Base-by-base conservation (phyloP, 2,113 vertebrate genomes). In the Cavia aperea region DNA sequence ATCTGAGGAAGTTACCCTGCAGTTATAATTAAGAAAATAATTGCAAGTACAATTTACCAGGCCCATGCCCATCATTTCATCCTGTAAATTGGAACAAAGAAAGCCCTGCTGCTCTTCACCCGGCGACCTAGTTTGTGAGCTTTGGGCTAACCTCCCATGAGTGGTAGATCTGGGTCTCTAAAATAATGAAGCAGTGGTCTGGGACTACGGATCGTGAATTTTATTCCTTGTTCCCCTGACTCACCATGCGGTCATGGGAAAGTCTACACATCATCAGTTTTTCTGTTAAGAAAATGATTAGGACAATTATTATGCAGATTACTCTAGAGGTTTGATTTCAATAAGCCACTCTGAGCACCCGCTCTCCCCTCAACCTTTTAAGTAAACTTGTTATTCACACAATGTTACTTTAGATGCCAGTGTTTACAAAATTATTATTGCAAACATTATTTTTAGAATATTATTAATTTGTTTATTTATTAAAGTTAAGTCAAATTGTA, bases 11-110 rank as follows among this genome's bases (percentile, higher is more conserved):
- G 96, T 94, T 94, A 94, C 96, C 96, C 97, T 93, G 93, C 84
- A 93, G 96, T 96, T 95, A 96, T 96, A 97, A 97, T 96, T 96
- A 97, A 95, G 94, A 96, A 95, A 96, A 96, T 96, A 97, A 97
- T 97, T 97, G 96, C 96, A 81, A 95, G 78, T 90, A 92, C 94
- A 93, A 90, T 95, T 95, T 94, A 93, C 84, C 72, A 92, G 90
- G 58, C 43, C 88, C 81, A 19, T 89, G 85, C 92, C 94, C 92
- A 95, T 96, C 90, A 94, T 95, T 89, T 95, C 78, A 63, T 94
- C 92, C 78, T 96, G 31, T 93, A 94, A 95, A 94, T 91, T 95
- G 93, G 95, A 96, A 92, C 39, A 90, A 85, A 94, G 93, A 79
- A 92, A 92, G 68, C 82, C 24, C 91, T n/a, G 0, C 60, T 65